phyloP scores from a whole-genome alignment of 1,140 invertebrate genomes.

The Drosophila parabipectinata region DNA sequence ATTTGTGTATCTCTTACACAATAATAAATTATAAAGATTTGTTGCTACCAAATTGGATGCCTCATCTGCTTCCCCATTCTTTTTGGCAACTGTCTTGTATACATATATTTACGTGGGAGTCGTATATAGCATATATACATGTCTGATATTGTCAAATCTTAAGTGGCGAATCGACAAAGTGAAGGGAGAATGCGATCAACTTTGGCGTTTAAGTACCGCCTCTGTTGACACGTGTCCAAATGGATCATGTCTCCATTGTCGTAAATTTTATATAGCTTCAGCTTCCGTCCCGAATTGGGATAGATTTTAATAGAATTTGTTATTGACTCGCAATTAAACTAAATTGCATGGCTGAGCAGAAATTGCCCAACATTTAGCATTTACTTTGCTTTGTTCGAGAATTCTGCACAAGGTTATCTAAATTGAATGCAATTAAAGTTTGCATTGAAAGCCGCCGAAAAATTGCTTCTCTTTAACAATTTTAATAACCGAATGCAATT shows the following conservation, averaged over 20 bases:
- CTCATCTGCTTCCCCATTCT: slow-evolving; percentile 61
- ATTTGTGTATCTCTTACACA: slow-evolving; percentile 75
- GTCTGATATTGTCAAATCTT: slow-evolving; percentile 49
- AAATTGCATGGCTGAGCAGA: slow-evolving; percentile 52
- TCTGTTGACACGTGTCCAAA: slow-evolving; percentile 39
- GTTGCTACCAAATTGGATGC: slow-evolving; percentile 61
- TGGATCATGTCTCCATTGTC: slow-evolving; percentile 4
- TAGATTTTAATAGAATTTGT: slow-evolving; percentile 27
- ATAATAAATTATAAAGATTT: slow-evolving; percentile 38
- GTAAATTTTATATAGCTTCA: slow-evolving; percentile 5
- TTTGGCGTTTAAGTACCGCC: slow-evolving; percentile 23
- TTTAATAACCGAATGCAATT: slow-evolving; percentile 77
- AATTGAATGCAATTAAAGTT: slow-evolving; percentile 77
- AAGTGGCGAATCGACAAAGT: slow-evolving; percentile 63
- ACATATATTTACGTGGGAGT: slow-evolving; percentile 30
- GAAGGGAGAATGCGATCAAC: slow-evolving; percentile 66
- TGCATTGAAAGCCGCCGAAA: slow-evolving; percentile 66
- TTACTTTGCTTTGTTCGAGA: slow-evolving; percentile 66
- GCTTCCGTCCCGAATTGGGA: slow-evolving; percentile 20
- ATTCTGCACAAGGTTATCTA: slow-evolving; percentile 74
- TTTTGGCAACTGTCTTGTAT: slow-evolving; percentile 15
- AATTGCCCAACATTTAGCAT: slow-evolving; percentile 72
- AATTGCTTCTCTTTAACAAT: slow-evolving; percentile 61
- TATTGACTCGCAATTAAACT: slow-evolving; percentile 40
- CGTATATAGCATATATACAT: slow-evolving; percentile 31